Evolutionary conservation across 2,113 vertebrate genomes (phyloP).

Genomic region (Oryzias celebensis): DNA sequence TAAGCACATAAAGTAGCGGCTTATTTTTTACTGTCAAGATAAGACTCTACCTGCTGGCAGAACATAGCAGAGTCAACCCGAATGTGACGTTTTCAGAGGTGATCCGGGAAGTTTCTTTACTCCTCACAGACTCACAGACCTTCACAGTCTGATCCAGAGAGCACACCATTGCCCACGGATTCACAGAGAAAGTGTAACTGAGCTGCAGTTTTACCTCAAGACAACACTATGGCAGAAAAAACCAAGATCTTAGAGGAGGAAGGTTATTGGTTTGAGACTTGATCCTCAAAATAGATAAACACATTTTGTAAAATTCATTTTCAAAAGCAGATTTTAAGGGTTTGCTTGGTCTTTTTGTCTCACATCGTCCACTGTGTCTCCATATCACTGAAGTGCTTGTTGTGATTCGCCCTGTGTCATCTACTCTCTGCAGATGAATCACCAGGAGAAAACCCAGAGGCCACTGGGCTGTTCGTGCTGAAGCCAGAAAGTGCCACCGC

Average conservation of each 20-base stretch:
- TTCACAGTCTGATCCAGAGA: constrained; percentile 8
- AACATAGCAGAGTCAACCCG: constrained; percentile 29
- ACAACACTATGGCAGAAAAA: background rate
- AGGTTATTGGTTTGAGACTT: constrained; percentile 17
- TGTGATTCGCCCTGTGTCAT: constrained; percentile 29
- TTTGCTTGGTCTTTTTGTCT: constrained; percentile 54
- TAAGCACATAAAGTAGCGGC: constrained; percentile 30
- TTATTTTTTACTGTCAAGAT: constrained; percentile 32
- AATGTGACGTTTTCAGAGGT: constrained; percentile 37
- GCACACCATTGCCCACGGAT: too few relatives aligned
- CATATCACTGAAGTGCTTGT: background rate
- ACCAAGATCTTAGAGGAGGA: background rate
- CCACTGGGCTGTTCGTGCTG: constrained; percentile 77
- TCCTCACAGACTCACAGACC: constrained; percentile 22
- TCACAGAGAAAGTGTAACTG: too few relatives aligned
- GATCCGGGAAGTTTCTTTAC: constrained; percentile 47
- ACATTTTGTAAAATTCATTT: background rate
- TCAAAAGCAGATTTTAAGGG: constrained; percentile 12
- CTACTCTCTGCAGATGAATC: constrained; percentile 44
- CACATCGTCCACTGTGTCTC: constrained; percentile 9
- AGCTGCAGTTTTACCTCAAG: constrained; percentile 1
- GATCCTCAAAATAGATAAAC: constrained; percentile 2
- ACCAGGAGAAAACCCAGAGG: constrained; percentile 66
- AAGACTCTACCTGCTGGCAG: constrained; percentile 21
- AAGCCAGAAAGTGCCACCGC: constrained; percentile 74